A percentile compares a stretch with the other conserved stretches of the same genome.
Conservation (phyloP, 2,113 vertebrate genomes). For the Illadopsis cleaveri region DNA sequence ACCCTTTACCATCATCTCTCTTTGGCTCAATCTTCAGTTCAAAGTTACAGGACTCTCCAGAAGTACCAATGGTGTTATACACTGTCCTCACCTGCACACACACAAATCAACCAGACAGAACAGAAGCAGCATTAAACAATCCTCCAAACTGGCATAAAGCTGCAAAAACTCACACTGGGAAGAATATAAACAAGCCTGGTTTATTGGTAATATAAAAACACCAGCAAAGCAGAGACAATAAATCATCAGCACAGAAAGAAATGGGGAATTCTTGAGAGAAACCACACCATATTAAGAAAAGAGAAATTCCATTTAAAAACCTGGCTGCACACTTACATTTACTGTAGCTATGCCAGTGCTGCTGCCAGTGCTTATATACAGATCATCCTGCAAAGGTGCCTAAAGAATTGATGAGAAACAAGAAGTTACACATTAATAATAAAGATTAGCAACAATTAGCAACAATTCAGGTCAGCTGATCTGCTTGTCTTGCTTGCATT, state of each 20-base stretch:
- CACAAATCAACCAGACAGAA: slow-evolving; percentile 6
- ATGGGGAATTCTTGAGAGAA: neutral
- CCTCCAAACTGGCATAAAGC: neutral
- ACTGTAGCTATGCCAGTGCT: slow-evolving; percentile 84
- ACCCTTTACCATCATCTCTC: slow-evolving; percentile 65
- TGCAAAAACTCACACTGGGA: neutral
- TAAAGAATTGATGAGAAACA: slow-evolving; percentile 1
- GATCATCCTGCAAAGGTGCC: slow-evolving; percentile 72
- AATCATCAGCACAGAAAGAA: neutral
- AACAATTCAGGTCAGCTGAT: neutral
- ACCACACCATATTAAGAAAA: neutral
- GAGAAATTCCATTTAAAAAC: neutral
- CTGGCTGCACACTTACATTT: slow-evolving; percentile 74
- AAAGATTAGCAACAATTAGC: neutral
- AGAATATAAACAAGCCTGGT: neutral
- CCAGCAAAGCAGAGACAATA: neutral
- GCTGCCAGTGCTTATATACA: slow-evolving; percentile 78
- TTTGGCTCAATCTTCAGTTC: slow-evolving; percentile 74
- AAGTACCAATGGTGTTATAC: slow-evolving; percentile 78
- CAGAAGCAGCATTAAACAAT: neutral
- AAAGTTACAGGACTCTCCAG: slow-evolving; percentile 81
- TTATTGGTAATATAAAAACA: neutral
- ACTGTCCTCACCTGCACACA: slow-evolving; percentile 82
- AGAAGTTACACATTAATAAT: neutral
- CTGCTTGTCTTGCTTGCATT: neutral